These are phyloP conservation scores for Neosilurus hyrtlii DNA, from an alignment of 2,797 vertebrate species.

Conservation along the genomic window DNA sequence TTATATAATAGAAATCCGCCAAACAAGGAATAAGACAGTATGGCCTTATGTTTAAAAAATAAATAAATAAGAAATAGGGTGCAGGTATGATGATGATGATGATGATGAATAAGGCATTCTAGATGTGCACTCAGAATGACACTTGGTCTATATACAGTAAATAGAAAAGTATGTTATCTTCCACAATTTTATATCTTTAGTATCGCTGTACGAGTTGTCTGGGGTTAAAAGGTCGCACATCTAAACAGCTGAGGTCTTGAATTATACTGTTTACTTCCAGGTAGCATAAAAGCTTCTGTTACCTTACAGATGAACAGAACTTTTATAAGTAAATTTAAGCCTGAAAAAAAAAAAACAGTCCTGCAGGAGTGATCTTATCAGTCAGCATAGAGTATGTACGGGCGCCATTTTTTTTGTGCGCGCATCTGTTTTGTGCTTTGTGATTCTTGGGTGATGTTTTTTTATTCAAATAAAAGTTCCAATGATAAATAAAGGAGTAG, in stretches of 20 bases:
- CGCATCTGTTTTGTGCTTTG: conserved; percentile 14
- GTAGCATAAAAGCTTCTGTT: conserved; percentile 9
- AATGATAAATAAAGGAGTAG: conserved; percentile 49
- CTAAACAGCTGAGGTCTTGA: conserved; percentile 26
- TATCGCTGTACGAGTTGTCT: conserved; percentile 8
- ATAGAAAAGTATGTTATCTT: background rate
- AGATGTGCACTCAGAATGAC: background rate
- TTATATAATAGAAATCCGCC: too few species aligned
- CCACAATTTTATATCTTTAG: conserved; percentile 33
- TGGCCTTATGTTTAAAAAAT: too few species aligned
- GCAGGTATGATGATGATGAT: too few species aligned
- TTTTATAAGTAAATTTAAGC: conserved; percentile 18
- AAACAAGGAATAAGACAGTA: too few species aligned
- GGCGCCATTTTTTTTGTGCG: conserved; percentile 23
- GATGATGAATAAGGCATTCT: too few species aligned
- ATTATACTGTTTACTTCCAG: conserved; percentile 45
- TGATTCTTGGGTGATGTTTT: background rate
- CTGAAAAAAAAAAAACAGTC: background rate
- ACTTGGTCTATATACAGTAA: background rate
- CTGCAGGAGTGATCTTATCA: too few species aligned
- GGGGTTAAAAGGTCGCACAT: conserved; percentile 42
- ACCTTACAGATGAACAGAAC: background rate
- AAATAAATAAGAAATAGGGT: too few species aligned
- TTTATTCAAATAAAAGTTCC: conserved; percentile 35
- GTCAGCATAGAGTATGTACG: conserved; percentile 40